Percentiles rank a stretch among this genome's conserved stretches.
These are phyloP conservation scores for Iguana delicatissima DNA, from an alignment of 2,797 vertebrate genomes.

Conservation along the genomic window DNA sequence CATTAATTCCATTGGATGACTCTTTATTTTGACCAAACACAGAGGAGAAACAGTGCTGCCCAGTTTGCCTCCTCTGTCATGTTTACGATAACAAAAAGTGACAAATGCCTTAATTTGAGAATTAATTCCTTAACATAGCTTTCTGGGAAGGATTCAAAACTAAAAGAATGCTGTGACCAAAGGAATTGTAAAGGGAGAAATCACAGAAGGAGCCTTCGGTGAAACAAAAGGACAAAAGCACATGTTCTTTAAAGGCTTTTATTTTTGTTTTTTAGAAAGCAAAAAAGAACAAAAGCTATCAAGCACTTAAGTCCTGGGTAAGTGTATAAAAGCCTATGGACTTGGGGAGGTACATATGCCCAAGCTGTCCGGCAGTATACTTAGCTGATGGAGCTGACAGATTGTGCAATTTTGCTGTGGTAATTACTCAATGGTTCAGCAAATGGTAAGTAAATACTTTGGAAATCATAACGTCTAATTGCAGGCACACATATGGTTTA, in stretches of 20 bases:
- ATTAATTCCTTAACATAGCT: constrained; percentile 27
- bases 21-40: constrained; percentile 1
- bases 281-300: background rate
- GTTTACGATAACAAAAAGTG: constrained; percentile 37
- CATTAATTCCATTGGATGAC: background rate
- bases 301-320: constrained; percentile 13
- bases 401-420: constrained; percentile 75
- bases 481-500: constrained; percentile 72
- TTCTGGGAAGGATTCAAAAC: constrained; percentile 15
- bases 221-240: background rate
- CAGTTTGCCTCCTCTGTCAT: background rate
- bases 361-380: constrained; percentile 74
- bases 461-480: constrained; percentile 79
- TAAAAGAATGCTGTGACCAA: background rate
- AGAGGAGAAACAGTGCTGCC: background rate
- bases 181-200: background rate
- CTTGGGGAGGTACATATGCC: constrained; percentile 66
- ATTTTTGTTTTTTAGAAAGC: constrained; percentile 19
- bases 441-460: constrained; percentile 80
- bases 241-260: background rate
- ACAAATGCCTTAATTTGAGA: constrained; percentile 31
- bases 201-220: background rate
- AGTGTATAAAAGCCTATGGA: constrained; percentile 39
- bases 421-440: constrained; percentile 81
- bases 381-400: constrained; percentile 73